Percentiles rank a stretch among this genome's conserved stretches.
Evolutionary conservation across 2,113 vertebrate genomes (phyloP).

Genomic region (Lontra canadensis): DNA sequence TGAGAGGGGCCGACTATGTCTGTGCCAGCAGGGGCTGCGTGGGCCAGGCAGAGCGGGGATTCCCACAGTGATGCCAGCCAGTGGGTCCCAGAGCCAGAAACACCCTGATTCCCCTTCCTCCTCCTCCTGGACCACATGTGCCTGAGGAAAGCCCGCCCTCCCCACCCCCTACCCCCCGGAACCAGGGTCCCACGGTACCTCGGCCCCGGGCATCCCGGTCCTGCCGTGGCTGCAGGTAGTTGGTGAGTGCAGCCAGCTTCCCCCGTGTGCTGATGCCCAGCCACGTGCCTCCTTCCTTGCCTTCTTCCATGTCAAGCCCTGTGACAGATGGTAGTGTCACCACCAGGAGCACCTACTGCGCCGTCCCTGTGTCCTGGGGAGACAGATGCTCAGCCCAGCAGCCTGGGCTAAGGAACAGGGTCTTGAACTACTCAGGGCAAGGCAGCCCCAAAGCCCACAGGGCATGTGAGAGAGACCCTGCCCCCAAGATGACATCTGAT

Average conservation of each 20-base stretch:
- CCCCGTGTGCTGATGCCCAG: slow-evolving; percentile 94
- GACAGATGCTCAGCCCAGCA: not conserved
- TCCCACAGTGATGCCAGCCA: not conserved
- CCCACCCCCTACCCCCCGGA: fast-evolving
- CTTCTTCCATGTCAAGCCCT: slow-evolving; percentile 96
- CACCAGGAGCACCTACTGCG: not conserved
- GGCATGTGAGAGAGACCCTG: no score
- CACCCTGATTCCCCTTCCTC: not conserved
- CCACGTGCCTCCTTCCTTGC: slow-evolving; percentile 97
- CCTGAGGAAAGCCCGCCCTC: not conserved
- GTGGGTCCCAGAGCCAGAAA: not conserved
- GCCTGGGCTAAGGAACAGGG: not conserved
- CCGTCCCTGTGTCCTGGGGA: not conserved
- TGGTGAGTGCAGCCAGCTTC: slow-evolving; percentile 94
- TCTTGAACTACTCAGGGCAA: not conserved
- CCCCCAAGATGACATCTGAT: not conserved
- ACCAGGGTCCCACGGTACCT: slow-evolving; percentile 83
- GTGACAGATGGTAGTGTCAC: slow-evolving; percentile 10
- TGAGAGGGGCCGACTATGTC: not conserved
- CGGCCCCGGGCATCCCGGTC: slow-evolving; percentile 91
- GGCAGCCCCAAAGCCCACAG: not conserved
- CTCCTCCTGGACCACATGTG: not conserved
- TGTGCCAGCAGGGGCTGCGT: fast-evolving
- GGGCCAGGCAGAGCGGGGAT: not conserved
- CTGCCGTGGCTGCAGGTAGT: slow-evolving; percentile 91